Evolutionary conservation across 2,797 vertebrate genomes (phyloP), one percentile per base, ranked within the genome.

Genomic region (Malacoraja senta): DNA sequence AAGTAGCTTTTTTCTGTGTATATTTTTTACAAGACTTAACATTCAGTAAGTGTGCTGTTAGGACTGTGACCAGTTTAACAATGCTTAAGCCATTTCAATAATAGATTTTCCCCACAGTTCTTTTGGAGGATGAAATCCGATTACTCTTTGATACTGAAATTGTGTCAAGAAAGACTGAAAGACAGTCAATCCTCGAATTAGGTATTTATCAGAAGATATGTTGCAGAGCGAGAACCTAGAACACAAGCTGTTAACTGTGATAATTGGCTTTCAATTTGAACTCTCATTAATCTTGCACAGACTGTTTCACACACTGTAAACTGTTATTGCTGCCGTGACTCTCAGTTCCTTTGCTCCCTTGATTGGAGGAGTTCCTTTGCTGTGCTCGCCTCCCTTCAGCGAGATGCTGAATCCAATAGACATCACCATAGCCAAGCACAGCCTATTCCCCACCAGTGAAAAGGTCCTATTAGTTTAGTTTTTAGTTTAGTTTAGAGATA

Each of bases 251-350:
- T 68, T 68, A 68, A 88, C 63, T 35, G 61, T 9, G 83, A 32
- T 61, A 86, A 65, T 63, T 86, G 83, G 83, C 83, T 32, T 86
- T 86, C 58, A 86, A 86, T 61, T n/a, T 68, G 84, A 68, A 86
- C 83, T 65, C 58, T 86, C 83, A 86, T 88, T 88, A 88, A 88
- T 88, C 35, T 88, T 88, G 65, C 84, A 88, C 84, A n/a, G 61
- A 63, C 53, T 53, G 61, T 68, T 68, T 68, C 84, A 88, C 84
- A 88, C 84, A 35, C 61, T 88, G 84, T 88, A 88, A 88, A 88
- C 84, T 88, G 84, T 88, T 88, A 68, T 68, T 21, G n/a, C 61
- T 88, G n/a, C 8, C 19, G n/a, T 32, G 32, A 35, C 63, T 65
- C n/a, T 19, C 35, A 17, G 6, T 68, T 88, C n/a, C 13, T 88